Base-by-base conservation (phyloP, 2,113 vertebrate species). In the Butorides virescens region DNA sequence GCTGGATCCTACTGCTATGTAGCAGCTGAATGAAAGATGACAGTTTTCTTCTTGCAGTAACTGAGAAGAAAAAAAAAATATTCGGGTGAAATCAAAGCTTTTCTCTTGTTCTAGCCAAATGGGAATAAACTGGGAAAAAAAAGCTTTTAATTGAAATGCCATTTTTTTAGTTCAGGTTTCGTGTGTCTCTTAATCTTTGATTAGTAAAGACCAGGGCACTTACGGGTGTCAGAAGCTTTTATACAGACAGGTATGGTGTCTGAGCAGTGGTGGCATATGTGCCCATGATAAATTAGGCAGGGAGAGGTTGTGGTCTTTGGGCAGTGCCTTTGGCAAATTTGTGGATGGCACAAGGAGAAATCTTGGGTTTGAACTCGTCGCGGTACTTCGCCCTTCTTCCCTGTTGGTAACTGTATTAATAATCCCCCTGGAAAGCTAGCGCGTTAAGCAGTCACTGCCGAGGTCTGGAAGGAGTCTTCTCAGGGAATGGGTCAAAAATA, bases 161-260 rank as follows among this genome's bases (percentile, higher is more conserved):
- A 23, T 2, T 19, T 61, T 82, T 82, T 66, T 30, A 2, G 16
- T 85, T 62, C 0, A 2, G 3, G 4, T 82, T 91, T 94, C 9
- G 10, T 0, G 0, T 27, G 7, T 53, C 27, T 89, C 1, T 7
- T 82, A 29, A 13, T 73, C 5, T 63, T 83, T 26, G 23, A 53
- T 56, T 0, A 1, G 23, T 36, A 46, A 94, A 70, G 32, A 87
- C 34, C 50, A 61, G 44, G 49, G 47, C 36, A 44, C 30, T 6
- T 47, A 53, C 14, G 4, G 17, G 10, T 83, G 46, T 83, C 46
- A 61, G n/a, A 93, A 61, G 15, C 7, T 44, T 82, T 59, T 75
- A 13, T 47, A 18, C 46, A 18, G 12, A 80, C 70, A 9, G 5
- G 5, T 73, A 3, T 32, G 36, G 34, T 85, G 15, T 77, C 66